phyloP scores from a whole-genome alignment of 2,888 invertebrate genomes.

The Stictocephala bisonia region DNA sequence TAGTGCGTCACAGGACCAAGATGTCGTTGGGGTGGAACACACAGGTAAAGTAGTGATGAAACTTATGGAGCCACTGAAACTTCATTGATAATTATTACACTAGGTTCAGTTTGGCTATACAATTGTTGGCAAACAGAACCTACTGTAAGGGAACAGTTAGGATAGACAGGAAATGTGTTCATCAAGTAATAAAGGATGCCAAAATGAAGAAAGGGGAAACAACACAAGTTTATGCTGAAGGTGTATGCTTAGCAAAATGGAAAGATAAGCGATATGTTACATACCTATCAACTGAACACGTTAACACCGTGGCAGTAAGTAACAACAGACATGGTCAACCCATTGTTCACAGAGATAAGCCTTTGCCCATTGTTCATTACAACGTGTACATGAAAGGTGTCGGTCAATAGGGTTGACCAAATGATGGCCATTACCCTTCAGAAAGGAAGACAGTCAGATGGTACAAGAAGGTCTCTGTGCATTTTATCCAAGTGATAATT shows the following conservation, averaged over 20 bases:
- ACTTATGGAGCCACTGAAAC: neutral
- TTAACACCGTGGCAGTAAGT: conserved; percentile 12
- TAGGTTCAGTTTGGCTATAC: neutral
- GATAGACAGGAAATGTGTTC: conserved; percentile 32
- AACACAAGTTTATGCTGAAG: neutral
- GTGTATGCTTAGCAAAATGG: neutral
- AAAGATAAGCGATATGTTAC: neutral
- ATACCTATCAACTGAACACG: conserved; percentile 6
- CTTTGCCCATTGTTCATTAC: conserved; percentile 16
- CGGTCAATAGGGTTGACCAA: conserved; percentile 43
- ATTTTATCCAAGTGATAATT: neutral
- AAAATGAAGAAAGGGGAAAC: conserved; percentile 45
- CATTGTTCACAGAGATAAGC: conserved; percentile 20
- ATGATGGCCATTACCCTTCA: conserved; percentile 34
- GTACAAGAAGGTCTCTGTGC: conserved; percentile 42
- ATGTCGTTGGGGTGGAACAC: neutral
- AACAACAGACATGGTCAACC: conserved; percentile 4
- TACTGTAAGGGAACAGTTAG: conserved; percentile 44
- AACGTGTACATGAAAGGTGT: conserved; percentile 37
- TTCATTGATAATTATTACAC: conserved; percentile 24
- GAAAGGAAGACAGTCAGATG: conserved; percentile 31
- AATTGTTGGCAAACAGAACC: conserved; percentile 31
- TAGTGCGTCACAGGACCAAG: neutral
- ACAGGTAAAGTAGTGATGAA: conserved; percentile 15
- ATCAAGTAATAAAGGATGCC: neutral